Percentiles rank a stretch among this genome's conserved stretches.
Conservation (phyloP, 1,140 invertebrate species). For the Acyrthosiphon pisum region DNA sequence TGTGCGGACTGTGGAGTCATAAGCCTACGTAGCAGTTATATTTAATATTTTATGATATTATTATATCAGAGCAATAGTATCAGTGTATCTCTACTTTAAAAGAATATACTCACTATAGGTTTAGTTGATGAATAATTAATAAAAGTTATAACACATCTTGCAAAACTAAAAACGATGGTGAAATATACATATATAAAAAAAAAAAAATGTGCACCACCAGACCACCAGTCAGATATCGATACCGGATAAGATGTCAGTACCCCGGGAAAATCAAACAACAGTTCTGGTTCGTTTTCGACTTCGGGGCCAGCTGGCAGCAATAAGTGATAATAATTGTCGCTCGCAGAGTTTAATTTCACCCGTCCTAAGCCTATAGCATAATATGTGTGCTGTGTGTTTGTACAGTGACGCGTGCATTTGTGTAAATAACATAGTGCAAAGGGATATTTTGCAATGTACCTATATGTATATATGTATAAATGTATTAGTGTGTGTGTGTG, state of each 20-base stretch:
- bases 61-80: not conserved
- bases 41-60: not conserved
- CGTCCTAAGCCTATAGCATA: not conserved
- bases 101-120: not conserved
- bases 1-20: too few species aligned
- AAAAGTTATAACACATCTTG: not conserved
- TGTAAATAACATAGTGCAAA: not conserved
- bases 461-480: too few species aligned
- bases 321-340: not conserved
- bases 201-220: not conserved
- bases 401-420: not conserved
- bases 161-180: not conserved
- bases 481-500: not conserved
- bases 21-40: not conserved
- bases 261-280: not conserved
- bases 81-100: not conserved
- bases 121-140: not conserved
- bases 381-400: too few species aligned
- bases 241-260: not conserved
- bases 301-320: not conserved
- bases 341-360: not conserved
- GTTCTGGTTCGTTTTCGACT: not conserved
- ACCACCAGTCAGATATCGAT: not conserved
- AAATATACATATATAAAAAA: not conserved
- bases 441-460: not conserved